Percentiles rank a stretch among this genome's conserved stretches.
Conservation (phyloP, 2,797 vertebrate genomes). For the Allobates femoralis region DNA sequence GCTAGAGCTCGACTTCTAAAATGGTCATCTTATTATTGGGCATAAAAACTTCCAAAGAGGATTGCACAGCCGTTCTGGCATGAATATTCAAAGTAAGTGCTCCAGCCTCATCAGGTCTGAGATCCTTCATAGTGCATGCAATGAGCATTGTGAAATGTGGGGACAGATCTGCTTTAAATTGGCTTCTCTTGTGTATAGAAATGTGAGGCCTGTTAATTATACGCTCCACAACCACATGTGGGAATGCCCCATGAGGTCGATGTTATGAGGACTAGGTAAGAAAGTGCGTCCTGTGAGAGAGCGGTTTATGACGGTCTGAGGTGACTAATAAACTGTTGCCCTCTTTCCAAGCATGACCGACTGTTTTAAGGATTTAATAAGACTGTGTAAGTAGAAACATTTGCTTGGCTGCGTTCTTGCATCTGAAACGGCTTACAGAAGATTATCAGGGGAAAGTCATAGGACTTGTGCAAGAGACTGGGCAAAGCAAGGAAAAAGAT, state of each 20-base stretch:
- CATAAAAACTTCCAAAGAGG: too few relatives aligned
- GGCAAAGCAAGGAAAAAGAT: not conserved
- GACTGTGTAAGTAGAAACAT: not conserved
- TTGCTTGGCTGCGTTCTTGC: conserved; percentile 1
- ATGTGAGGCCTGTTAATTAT: not conserved
- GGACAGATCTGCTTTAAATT: too few relatives aligned
- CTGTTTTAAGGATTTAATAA: conserved; percentile 1
- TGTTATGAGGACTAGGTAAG: not conserved
- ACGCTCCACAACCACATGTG: not conserved
- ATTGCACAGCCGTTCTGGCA: too few relatives aligned
- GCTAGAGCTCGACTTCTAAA: too few relatives aligned
- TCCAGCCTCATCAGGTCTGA: too few relatives aligned
- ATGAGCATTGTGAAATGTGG: too few relatives aligned
- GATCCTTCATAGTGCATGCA: too few relatives aligned
- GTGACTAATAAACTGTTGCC: not conserved
- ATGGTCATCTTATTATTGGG: too few relatives aligned
- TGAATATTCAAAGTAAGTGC: too few relatives aligned
- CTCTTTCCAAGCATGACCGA: not conserved
- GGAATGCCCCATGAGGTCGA: not conserved
- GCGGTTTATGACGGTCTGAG: not conserved
- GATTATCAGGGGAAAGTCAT: not conserved
- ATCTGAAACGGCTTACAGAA: not conserved
- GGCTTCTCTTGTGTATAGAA: not conserved
- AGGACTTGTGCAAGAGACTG: not conserved
- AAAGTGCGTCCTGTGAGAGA: not conserved